phyloP scores from a whole-genome alignment of 2,888 invertebrate genomes.

The Busseola fusca region DNA sequence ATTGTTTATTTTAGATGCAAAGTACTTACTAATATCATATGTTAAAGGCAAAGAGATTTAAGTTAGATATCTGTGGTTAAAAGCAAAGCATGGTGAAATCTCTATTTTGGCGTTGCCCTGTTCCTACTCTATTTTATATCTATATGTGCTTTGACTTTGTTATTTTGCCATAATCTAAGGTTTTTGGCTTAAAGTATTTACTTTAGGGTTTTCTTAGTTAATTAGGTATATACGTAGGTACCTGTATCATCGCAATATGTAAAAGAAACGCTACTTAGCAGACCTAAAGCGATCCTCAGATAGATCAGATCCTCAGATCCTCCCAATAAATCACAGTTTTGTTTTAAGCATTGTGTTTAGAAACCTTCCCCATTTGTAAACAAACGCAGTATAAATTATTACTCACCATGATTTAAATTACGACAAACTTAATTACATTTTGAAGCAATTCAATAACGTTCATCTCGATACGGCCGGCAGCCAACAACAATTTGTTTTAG shows the following conservation, averaged over 20 bases:
- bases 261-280: neutral
- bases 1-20: too few species aligned
- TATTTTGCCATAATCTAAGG: too few species aligned
- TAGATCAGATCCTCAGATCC: too few species aligned
- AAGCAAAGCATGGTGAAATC: too few species aligned
- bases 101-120: too few species aligned
- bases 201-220: neutral
- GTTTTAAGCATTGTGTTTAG: constrained; percentile 1
- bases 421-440: constrained; percentile 65
- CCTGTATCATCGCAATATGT: neutral
- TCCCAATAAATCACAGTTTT: neutral
- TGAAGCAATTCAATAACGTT: constrained; percentile 60
- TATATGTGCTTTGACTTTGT: too few species aligned
- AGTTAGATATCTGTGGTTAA: too few species aligned
- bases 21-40: too few species aligned
- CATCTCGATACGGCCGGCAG: constrained; percentile 29
- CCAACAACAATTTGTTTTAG: constrained; percentile 68
- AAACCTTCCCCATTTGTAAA: neutral
- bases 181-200: neutral
- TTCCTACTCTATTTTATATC: too few species aligned
- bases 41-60: too few species aligned
- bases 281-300: too few species aligned
- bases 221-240: too few species aligned
- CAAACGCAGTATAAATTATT: constrained; percentile 2
- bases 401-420: constrained; percentile 25